Conservation (phyloP, 2,888 invertebrate species). For the Sycophila texana region DNA sequence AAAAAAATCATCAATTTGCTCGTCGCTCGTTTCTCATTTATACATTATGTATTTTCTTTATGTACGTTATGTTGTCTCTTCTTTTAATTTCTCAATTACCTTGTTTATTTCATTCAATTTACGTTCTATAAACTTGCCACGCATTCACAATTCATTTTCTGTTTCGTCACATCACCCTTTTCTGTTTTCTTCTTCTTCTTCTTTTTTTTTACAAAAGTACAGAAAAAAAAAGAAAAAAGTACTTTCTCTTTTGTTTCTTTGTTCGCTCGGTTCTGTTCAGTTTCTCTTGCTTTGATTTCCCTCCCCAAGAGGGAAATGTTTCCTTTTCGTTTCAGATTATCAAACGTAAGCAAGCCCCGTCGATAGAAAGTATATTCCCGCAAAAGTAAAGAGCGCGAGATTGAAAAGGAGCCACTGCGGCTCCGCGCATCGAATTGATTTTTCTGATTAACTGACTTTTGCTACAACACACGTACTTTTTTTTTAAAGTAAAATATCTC, state of each 20-base stretch:
- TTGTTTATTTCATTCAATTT: conserved; percentile 2
- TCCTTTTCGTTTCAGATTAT: conserved; percentile 53
- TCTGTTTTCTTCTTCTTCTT: conserved; percentile 6
- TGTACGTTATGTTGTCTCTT: conserved; percentile 24
- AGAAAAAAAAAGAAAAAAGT: no score
- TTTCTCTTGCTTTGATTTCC: conserved; percentile 51
- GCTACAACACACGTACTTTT: no score
- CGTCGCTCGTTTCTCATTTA: conserved; percentile 51
- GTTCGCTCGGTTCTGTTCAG: conserved; percentile 48
- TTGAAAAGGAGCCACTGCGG: not conserved
- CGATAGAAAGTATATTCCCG: conserved; percentile 37
- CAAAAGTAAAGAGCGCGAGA: conserved; percentile 2
- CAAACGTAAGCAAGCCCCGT: conserved; percentile 55
- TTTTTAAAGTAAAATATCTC: no score
- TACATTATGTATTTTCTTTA: conserved; percentile 36
- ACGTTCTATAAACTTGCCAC: no score
- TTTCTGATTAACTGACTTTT: not conserved
- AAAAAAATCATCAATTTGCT: conserved; percentile 51
- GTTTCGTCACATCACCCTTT: not conserved
- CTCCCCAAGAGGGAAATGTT: conserved; percentile 31
- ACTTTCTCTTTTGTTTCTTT: conserved; percentile 29
- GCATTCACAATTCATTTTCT: no score
- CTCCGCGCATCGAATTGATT: conserved; percentile 12
- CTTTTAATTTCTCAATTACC: conserved; percentile 12
- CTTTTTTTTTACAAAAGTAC: not conserved